Base-by-base conservation (phyloP, 53 echinoderm and acorn worm genomes). In the Antedon mediterranea region DNA sequence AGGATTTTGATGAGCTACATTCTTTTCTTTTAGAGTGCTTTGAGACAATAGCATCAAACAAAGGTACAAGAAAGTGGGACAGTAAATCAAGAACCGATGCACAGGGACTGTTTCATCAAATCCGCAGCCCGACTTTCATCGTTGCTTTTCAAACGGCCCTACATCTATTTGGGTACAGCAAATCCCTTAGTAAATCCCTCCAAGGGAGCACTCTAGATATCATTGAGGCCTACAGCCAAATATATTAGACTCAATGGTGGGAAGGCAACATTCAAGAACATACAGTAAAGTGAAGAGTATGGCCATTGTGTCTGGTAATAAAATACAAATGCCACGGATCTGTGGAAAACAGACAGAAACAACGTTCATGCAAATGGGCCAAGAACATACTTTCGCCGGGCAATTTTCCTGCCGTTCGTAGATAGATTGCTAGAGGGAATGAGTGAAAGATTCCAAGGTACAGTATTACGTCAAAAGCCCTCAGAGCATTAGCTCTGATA, bases 1-100 rank as follows among this genome's bases (percentile, higher is more conserved):
- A 83, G 34, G 87, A 83, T 79, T 75, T 86, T 30, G n/a, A 31
- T 13, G 76, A 31, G 11, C 76, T 87, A 57, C 84, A 83, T 72
- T 77, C 83, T 28, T 77, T 74, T 15, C 33, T 87, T 43, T 34
- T 87, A 44, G 78, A 87, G 37, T 75, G 76, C 43, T 41, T 86
- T 41, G 77, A 78, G 28, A 32, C 76, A 29, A 81, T 77, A 31
- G 71, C 29, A 57, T 43, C 31, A 28, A 44, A 57, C 29, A 72
- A 82, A 44, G 34, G 72, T 33, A 7, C 13, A 13, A n/a, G 82
- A 32, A 71, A 34, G 3, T 86, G 86, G 86, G 86, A 86, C 74
- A n/a, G n/a, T n/a, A 78, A 86, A 32, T 78, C 74, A 37, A 71
- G 71, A 29, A 72, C 32, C 32, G 74, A 86, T n/a, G 32, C 32